Evolutionary conservation across 2,797 vertebrate genomes (phyloP).

Genomic region (Tinamus major): DNA sequence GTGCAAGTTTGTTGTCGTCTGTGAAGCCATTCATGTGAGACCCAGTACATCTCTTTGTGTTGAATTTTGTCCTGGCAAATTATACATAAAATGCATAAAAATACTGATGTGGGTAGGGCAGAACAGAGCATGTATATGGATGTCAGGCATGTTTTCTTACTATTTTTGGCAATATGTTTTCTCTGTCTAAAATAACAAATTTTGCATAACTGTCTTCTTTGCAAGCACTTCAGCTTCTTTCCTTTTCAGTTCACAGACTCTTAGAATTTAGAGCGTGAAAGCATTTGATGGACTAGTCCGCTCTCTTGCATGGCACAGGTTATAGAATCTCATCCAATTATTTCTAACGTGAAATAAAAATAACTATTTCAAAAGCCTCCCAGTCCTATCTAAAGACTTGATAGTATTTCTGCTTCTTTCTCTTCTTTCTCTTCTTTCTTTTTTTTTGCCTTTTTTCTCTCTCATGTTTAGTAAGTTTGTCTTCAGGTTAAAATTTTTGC

Average conservation of each 20-base stretch:
- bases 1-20: neutral
- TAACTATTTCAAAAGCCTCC: neutral
- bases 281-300: neutral
- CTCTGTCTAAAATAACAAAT: constrained; percentile 48
- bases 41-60: neutral
- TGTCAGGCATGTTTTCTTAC: constrained; percentile 45
- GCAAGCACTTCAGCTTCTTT: neutral
- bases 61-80: neutral
- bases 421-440: neutral
- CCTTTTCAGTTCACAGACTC: neutral
- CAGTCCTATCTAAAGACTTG: neutral
- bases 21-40: neutral
- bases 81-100: neutral
- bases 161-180: constrained; percentile 37
- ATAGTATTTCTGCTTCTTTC: neutral
- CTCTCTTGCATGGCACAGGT: neutral
- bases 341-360: constrained; percentile 8
- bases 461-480: neutral
- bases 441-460: neutral
- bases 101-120: constrained; percentile 12
- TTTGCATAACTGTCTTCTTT: neutral
- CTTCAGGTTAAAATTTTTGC: neutral
- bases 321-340: neutral
- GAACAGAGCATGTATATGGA: constrained; percentile 26
- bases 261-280: constrained; percentile 13